Base-by-base conservation (phyloP, 2,888 invertebrate species). In the Formica aserva region DNA sequence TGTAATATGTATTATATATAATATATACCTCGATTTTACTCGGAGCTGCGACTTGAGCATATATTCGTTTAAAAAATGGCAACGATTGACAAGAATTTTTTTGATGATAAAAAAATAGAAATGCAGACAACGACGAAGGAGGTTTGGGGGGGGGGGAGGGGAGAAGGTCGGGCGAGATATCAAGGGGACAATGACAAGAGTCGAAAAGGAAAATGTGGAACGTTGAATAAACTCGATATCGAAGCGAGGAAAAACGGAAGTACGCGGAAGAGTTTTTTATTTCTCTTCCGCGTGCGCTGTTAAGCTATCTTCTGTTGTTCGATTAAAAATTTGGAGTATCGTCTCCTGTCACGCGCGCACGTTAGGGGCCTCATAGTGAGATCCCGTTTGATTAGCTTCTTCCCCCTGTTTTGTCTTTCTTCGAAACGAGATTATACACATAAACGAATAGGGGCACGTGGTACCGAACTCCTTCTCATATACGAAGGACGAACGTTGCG, bases 61-160 rank as follows among this genome's bases (percentile, higher is more conserved):
- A 91, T 92, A 85, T 90, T 92, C 90, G 87, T 91, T 91, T 91
- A 89, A 90, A 74, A 91, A 92, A 93, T 93, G 92, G 93, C 92
- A 92, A 92, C 92, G 91, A 90, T 92, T 93, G 93, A 93, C 92
- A 92, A 93, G 92, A 92, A 92, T 90, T 88, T 88, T 87, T 88
- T 87, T 86, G 86, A 88, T 84, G 82, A 85, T 88, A 57, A 85
- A 83, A 75, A 76, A 85, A 86, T 80, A 63, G 69, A 81, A 89
- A 76, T 85, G 72, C 83, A 87, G 85, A 38, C 22, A 74, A 81
- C 71, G 77, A 71, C 45, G 60, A 75, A 80, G 45, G 32, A 76
- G 41, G 11, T 1, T 57, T 18, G 63, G 29, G 26, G 65, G 18
- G 65, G 55, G 38, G 55, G 9, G 48, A 15, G 65, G 26, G 11